Conservation (phyloP, 2,797 vertebrate genomes). For the Sarcophilus harrisii region DNA sequence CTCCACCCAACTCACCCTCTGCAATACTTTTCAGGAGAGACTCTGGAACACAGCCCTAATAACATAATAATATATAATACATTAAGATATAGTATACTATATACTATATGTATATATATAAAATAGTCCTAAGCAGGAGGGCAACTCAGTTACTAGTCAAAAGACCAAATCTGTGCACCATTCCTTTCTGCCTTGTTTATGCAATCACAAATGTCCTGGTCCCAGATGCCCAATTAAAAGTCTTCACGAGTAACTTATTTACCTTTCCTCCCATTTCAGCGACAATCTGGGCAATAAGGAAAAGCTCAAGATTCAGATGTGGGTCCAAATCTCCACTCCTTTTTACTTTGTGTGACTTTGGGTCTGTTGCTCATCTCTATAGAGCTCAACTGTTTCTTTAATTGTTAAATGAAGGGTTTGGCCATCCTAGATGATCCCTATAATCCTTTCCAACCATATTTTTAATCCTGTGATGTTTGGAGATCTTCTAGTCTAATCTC, state of each 20-base stretch:
- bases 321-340: background rate
- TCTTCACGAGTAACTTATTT: background rate
- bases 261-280: background rate
- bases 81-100: no score
- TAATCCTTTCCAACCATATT: background rate
- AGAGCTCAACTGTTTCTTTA: background rate
- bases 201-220: background rate
- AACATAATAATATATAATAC: no score
- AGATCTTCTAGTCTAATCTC: constrained; percentile 27
- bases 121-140: background rate
- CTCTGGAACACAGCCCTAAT: background rate
- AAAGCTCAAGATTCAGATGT: background rate
- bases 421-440: background rate
- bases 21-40: background rate
- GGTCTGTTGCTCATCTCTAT: background rate
- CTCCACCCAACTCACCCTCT: background rate
- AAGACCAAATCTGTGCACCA: background rate
- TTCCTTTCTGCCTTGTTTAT: background rate
- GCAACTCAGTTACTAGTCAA: background rate
- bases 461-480: background rate
- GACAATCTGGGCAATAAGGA: background rate
- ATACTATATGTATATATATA: no score
- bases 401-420: background rate
- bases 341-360: background rate
- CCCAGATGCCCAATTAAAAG: background rate